Percentiles rank a stretch among this genome's conserved stretches.
Conservation (phyloP, 2,797 vertebrate species). For the Arnoldichthys spilopterus region DNA sequence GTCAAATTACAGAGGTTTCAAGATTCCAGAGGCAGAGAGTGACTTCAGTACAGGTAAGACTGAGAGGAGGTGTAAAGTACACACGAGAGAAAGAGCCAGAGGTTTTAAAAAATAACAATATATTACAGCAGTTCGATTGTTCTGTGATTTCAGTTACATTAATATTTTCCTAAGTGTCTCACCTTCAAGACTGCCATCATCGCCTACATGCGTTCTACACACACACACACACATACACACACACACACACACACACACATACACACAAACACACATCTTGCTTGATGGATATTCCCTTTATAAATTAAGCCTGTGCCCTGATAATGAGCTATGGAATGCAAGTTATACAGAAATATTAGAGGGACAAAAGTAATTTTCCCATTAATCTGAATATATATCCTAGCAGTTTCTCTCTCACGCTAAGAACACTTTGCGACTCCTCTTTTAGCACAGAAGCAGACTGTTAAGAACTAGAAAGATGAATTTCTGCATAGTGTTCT, state of each 20-base stretch:
- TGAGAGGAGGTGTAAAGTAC: constrained; percentile 47
- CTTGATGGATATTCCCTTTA: constrained; percentile 39
- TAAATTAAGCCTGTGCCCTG: constrained; percentile 45
- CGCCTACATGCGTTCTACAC: constrained; percentile 15
- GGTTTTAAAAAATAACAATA: background rate
- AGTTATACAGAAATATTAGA: constrained; percentile 48
- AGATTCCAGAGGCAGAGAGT: constrained; percentile 56
- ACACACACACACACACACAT: constrained; percentile 16
- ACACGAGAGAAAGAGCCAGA: constrained; percentile 46
- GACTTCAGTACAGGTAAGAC: constrained; percentile 60
- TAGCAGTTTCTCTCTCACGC: constrained; percentile 58
- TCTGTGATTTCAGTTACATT: constrained; percentile 23
- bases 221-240: constrained; percentile 33
- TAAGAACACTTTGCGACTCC: constrained; percentile 32
- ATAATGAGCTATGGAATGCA: constrained; percentile 51
- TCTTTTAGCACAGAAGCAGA: constrained; percentile 43
- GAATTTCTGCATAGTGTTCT: constrained; percentile 62
- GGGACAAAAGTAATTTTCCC: constrained; percentile 29
- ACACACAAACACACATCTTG: constrained; percentile 11
- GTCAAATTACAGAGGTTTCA: constrained; percentile 54
- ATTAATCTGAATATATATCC: constrained; percentile 42
- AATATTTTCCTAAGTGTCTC: constrained; percentile 4
- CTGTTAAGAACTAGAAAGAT: constrained; percentile 52
- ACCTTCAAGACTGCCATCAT: background rate
- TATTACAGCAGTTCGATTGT: constrained; percentile 15